Evolutionary conservation across 1,140 invertebrate species (phyloP).

Genomic region (Drosophila busckii): DNA sequence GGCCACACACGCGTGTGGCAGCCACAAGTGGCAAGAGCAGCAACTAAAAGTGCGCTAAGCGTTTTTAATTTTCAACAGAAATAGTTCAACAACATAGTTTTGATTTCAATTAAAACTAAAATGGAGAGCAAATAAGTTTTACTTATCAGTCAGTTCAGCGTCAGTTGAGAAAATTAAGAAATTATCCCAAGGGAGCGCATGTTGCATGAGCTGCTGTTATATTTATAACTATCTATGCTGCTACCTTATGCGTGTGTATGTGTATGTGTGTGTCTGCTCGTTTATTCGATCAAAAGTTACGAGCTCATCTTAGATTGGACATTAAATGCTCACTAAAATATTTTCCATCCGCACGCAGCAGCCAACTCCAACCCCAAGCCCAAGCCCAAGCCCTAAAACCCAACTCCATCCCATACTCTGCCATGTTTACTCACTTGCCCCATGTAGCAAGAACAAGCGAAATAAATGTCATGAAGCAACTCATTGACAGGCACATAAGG

Average conservation of each 20-base stretch:
- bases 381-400: conserved; percentile 4
- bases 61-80: conserved; percentile 70
- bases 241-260: conserved; percentile 25
- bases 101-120: conserved; percentile 74
- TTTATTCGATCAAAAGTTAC: conserved; percentile 79
- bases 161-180: conserved; percentile 74
- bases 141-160: conserved; percentile 67
- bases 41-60: conserved; percentile 9
- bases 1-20: too few relatives aligned
- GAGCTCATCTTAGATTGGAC: conserved; percentile 78
- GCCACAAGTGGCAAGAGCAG: background rate
- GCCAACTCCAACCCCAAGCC: background rate
- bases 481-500: conserved; percentile 79
- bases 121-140: conserved; percentile 74
- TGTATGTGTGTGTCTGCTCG: conserved; percentile 32
- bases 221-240: conserved; percentile 3
- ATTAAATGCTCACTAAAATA: conserved; percentile 79
- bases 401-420: conserved; percentile 4
- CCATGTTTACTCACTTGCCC: background rate
- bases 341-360: conserved; percentile 76
- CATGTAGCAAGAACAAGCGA: conserved; percentile 48
- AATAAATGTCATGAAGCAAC: conserved; percentile 78
- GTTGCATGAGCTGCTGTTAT: conserved; percentile 21
- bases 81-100: too few relatives aligned
- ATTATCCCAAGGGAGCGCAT: conserved; percentile 72